Conservation (phyloP, 2,888 invertebrate species). For the Lasius platythorax region DNA sequence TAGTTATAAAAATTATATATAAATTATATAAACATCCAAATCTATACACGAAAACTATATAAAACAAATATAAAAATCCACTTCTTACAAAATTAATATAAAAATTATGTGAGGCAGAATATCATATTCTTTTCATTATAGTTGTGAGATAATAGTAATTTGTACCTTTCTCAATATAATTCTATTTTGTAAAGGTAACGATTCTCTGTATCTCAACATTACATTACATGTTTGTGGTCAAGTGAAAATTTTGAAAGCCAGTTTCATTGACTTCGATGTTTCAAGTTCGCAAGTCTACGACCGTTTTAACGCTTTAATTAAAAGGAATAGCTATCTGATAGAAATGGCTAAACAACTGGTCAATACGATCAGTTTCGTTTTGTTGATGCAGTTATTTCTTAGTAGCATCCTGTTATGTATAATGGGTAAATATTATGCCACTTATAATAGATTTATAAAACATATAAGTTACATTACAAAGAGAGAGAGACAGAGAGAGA, state of each 20-base stretch:
- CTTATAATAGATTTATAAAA: not conserved
- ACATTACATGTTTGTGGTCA: conserved; percentile 40
- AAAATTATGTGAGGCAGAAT: not conserved
- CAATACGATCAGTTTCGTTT: conserved; percentile 23
- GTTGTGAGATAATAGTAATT: not conserved
- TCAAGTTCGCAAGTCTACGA: not conserved
- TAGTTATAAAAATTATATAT: not conserved
- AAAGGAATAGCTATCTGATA: conserved; percentile 2
- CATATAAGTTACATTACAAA: not conserved
- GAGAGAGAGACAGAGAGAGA: not conserved
- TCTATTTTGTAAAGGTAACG: conserved; percentile 33
- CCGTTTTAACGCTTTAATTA: conserved; percentile 22
- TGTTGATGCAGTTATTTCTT: conserved; percentile 30
- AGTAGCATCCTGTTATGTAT: conserved; percentile 33
- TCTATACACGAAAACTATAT: not conserved
- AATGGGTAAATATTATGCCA: conserved; percentile 35
- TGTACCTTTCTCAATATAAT: not conserved
- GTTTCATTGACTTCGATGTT: not conserved
- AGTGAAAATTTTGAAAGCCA: conserved; percentile 33
- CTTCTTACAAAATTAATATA: not conserved
- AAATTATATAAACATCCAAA: not conserved
- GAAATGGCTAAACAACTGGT: conserved; percentile 18
- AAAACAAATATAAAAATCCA: not conserved
- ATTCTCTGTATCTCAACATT: conserved; percentile 43
- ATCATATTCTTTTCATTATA: not conserved